These are phyloP conservation scores for Rhynchonycteris naso DNA, from an alignment of 2,797 vertebrate genomes.

Conservation along the genomic window DNA sequence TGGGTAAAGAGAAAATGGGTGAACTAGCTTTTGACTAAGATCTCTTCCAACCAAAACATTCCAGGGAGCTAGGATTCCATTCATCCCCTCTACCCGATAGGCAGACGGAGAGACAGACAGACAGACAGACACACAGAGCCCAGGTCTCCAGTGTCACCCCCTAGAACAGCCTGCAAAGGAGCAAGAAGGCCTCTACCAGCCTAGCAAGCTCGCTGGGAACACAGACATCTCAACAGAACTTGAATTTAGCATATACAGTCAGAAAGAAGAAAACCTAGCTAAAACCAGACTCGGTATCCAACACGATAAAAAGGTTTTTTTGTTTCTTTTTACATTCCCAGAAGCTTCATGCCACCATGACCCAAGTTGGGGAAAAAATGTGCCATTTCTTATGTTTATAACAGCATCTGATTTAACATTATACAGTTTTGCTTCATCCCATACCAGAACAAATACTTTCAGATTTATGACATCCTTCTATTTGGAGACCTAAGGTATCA, in stretches of 20 bases:
- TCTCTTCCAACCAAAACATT: not conserved
- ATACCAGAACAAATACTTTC: constrained; percentile 85
- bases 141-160: not conserved
- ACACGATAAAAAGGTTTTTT: constrained; percentile 42
- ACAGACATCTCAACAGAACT: not conserved
- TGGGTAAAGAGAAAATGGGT: not conserved
- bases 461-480: constrained; percentile 87
- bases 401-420: constrained; percentile 82
- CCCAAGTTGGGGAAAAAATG: constrained; percentile 76
- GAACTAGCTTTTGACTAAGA: not conserved
- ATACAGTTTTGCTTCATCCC: constrained; percentile 79
- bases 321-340: constrained; percentile 63
- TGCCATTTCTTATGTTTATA: constrained; percentile 81
- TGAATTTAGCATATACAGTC: not conserved
- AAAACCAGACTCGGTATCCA: not conserved
- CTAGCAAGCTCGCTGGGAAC: not conserved
- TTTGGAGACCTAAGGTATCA: constrained; percentile 82
- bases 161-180: not conserved
- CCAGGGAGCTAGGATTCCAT: not conserved
- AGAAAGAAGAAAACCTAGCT: not conserved
- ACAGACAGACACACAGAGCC: too few species aligned
- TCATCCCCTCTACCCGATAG: not conserved
- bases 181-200: not conserved
- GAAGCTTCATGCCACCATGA: constrained; percentile 76
- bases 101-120: not conserved